Conservation (phyloP, 2,797 vertebrate genomes). For the Chaetodon trifasciatus region DNA sequence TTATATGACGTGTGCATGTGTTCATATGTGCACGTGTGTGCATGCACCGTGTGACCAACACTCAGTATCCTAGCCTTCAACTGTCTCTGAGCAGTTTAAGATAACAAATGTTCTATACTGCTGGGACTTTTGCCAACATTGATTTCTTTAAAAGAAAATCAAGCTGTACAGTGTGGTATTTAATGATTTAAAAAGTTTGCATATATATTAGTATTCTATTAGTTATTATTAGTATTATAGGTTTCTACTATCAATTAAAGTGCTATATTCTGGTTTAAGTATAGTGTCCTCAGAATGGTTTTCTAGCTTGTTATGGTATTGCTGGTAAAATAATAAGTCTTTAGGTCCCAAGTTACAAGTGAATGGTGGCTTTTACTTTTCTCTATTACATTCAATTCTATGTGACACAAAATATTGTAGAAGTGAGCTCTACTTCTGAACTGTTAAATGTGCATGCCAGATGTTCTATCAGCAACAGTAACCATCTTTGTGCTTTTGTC, state of each 20-base stretch:
- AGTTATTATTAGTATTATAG: too few relatives aligned
- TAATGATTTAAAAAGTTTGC: constrained; percentile 7
- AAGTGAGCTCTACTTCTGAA: background rate
- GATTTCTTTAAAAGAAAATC: constrained; percentile 17
- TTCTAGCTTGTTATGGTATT: background rate
- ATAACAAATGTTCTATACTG: constrained; percentile 34
- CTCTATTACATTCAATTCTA: background rate
- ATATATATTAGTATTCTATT: constrained; percentile 6
- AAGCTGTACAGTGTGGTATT: background rate
- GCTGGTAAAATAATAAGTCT: background rate
- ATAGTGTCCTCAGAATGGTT: background rate
- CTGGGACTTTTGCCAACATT: constrained; percentile 13
- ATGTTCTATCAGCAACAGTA: background rate
- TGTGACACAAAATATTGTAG: background rate
- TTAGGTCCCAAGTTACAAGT: background rate
- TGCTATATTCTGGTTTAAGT: background rate
- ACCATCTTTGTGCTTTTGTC: background rate
- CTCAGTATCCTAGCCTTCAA: constrained; percentile 12
- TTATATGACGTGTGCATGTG: constrained; percentile 38
- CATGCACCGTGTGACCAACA: constrained; percentile 18
- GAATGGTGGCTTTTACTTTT: background rate
- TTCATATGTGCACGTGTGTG: background rate
- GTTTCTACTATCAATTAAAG: constrained; percentile 11
- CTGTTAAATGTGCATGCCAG: background rate
- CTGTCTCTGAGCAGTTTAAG: constrained; percentile 18